Conservation (phyloP, 2,797 vertebrate genomes). For the Lates japonicus region DNA sequence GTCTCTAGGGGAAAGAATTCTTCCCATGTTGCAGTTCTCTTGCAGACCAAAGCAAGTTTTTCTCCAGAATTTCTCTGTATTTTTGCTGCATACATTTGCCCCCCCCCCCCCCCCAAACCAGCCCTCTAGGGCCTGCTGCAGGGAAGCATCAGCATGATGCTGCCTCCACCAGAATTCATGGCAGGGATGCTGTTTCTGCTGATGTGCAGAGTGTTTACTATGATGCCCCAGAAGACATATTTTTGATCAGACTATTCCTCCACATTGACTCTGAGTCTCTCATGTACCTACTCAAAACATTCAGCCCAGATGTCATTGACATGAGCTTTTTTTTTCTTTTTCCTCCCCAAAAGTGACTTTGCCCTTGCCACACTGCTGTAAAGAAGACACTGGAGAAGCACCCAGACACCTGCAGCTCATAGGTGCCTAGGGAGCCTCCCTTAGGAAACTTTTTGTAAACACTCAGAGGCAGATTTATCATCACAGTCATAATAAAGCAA, state of each 20-base stretch:
- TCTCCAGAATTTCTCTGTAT: conserved; percentile 26
- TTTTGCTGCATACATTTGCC: conserved; percentile 44
- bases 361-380: not conserved
- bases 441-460: not conserved
- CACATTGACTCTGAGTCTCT: not conserved
- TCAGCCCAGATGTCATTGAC: not conserved
- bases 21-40: conserved; percentile 19
- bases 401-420: not conserved
- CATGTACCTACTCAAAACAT: not conserved
- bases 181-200: conserved; percentile 20
- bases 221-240: conserved; percentile 6
- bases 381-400: not conserved
- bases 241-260: not conserved
- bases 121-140: conserved; percentile 22
- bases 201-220: not conserved
- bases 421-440: not conserved
- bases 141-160: conserved; percentile 35
- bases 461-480: not conserved
- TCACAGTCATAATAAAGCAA: not conserved
- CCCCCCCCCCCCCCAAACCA: not conserved
- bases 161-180: conserved; percentile 20
- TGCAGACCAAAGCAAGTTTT: conserved; percentile 32
- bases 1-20: not conserved
- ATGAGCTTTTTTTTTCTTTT: not conserved
- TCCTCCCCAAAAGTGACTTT: not conserved